Conservation (phyloP, 2,797 vertebrate genomes). For the Cynodonichthys magdalenae region DNA sequence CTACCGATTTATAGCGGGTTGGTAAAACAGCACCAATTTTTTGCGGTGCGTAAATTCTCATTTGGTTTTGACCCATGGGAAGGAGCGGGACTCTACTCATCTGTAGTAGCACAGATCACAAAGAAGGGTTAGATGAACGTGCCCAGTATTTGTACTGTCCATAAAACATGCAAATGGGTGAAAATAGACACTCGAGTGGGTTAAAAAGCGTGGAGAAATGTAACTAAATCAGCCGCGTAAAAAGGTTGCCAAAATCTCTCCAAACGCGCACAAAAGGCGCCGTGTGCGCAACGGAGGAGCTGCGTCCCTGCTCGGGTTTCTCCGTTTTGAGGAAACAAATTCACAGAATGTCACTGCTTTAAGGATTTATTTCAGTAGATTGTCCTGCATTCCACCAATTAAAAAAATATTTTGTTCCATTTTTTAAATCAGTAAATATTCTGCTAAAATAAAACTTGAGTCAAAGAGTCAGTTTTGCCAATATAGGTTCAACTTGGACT, state of each 20-base stretch:
- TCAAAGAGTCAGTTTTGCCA: background rate
- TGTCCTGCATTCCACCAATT: background rate
- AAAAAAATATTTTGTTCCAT: background rate
- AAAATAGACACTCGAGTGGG: background rate
- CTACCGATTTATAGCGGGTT: constrained; percentile 4
- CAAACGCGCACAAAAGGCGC: constrained; percentile 66
- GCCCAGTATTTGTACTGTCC: constrained; percentile 6
- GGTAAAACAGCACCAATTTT: constrained; percentile 25
- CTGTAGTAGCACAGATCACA: background rate
- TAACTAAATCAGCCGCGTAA: constrained; percentile 72
- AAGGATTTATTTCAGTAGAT: background rate
- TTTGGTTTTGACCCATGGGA: constrained; percentile 17
- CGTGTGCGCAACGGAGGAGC: constrained; percentile 52
- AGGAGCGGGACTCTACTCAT: constrained; percentile 7
- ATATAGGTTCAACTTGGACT: too few relatives aligned
- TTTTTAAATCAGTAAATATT: too few relatives aligned
- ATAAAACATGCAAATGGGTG: background rate
- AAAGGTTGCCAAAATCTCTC: constrained; percentile 65
- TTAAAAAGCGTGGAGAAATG: constrained; percentile 15
- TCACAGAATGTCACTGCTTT: background rate
- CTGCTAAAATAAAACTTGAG: background rate
- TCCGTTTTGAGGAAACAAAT: background rate
- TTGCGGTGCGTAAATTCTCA: constrained; percentile 76
- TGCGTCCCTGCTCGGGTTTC: background rate
- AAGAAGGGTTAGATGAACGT: background rate